A percentile compares a stretch with the other conserved stretches of the same genome.
Evolutionary conservation across 2,797 vertebrate genomes (phyloP).

Genomic region (Pelodytes ibericus): DNA sequence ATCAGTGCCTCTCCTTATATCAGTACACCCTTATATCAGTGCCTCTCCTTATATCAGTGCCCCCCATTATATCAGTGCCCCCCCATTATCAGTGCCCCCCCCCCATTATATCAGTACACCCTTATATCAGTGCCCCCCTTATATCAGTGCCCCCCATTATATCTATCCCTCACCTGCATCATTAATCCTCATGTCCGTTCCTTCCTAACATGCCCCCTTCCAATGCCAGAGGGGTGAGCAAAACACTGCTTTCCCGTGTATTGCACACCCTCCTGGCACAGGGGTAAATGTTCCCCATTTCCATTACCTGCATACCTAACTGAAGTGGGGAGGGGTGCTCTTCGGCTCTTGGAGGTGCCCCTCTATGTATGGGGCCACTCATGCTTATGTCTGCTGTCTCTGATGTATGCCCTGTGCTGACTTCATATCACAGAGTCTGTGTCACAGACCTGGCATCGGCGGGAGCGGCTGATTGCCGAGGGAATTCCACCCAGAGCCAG

Average conservation of each 20-base stretch:
- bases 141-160: no score
- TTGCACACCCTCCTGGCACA: background rate
- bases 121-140: no score
- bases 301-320: constrained; percentile 2
- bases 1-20: no score
- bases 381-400: background rate
- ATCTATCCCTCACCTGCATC: background rate
- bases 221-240: background rate
- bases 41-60: no score
- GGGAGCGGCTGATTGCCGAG: constrained; percentile 5
- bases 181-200: background rate
- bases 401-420: constrained; percentile 12
- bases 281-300: background rate
- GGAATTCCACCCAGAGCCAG: constrained; percentile 3
- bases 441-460: constrained; percentile 11
- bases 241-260: background rate
- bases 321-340: constrained; percentile 10
- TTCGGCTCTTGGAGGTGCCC: constrained; percentile 6
- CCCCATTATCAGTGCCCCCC: no score
- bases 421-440: constrained; percentile 13
- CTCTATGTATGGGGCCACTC: constrained; percentile 1
- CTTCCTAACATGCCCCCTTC: background rate
- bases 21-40: no score
- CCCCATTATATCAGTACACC: no score
- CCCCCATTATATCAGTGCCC: no score